A percentile compares a stretch with the other conserved stretches of the same genome.
Evolutionary conservation across 2,113 vertebrate species (phyloP).

Genomic region (Pachyramphus minor): DNA sequence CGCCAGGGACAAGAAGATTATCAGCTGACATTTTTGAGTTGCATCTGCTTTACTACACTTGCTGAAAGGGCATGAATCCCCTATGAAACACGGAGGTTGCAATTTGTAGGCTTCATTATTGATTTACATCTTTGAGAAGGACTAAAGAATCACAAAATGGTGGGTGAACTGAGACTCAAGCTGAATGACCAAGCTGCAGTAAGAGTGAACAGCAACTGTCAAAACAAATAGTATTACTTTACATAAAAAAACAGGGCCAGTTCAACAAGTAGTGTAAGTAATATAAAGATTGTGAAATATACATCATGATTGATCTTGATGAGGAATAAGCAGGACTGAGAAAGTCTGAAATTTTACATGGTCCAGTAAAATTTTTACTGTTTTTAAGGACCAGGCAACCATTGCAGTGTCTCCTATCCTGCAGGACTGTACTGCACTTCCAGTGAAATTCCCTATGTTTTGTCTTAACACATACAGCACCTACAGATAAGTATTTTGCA

Average conservation of each 20-base stretch:
- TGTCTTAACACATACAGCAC: background rate
- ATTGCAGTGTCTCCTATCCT: background rate
- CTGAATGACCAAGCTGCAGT: background rate
- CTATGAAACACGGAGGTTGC: background rate
- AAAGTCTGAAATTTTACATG: background rate
- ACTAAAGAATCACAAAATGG: background rate
- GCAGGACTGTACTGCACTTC: background rate
- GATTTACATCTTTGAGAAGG: background rate
- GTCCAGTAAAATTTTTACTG: background rate
- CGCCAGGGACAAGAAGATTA: background rate
- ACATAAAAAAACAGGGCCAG: background rate
- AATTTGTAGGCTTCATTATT: background rate
- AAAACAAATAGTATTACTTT: background rate
- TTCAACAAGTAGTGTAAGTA: background rate
- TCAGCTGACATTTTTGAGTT: background rate
- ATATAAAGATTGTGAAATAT: background rate
- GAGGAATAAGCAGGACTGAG: background rate
- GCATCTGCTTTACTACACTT: background rate
- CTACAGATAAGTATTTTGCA: background rate
- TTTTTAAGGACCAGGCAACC: accelerated
- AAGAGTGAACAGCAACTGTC: background rate
- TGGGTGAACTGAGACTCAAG: background rate
- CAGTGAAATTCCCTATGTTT: background rate
- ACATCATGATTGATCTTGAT: background rate
- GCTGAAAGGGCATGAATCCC: background rate